Percentiles rank a stretch among this genome's conserved stretches.
phyloP scores from a whole-genome alignment of 1,140 invertebrate genomes.

The Lepidurus packardi region DNA sequence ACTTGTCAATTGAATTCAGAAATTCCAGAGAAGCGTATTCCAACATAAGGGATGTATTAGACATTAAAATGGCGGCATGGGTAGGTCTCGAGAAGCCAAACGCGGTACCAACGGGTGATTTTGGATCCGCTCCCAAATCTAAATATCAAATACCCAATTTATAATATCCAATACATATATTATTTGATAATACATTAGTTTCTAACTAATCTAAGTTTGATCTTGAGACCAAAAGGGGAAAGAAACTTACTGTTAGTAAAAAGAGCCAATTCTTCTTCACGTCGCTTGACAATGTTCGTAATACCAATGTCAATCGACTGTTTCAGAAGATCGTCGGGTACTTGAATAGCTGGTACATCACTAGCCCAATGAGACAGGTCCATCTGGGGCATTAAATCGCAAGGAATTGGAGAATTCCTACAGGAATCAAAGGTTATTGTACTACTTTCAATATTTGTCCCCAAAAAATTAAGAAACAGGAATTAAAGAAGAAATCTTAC shows the following conservation, averaged over 20 bases:
- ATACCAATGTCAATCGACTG: constrained; percentile 31
- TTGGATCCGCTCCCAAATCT: constrained; percentile 71
- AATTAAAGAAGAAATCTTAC: constrained; percentile 25
- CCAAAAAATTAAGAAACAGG: too few relatives aligned
- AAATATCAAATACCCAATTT: too few relatives aligned
- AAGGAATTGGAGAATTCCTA: constrained; percentile 38
- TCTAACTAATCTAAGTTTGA: neutral
- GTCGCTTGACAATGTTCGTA: constrained; percentile 23
- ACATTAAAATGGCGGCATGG: constrained; percentile 67
- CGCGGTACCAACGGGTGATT: constrained; percentile 75
- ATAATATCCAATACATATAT: too few relatives aligned
- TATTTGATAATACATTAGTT: neutral
- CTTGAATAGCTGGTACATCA: constrained; percentile 36
- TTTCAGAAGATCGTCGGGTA: constrained; percentile 34
- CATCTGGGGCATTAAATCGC: constrained; percentile 38
- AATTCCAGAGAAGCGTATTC: constrained; percentile 82
- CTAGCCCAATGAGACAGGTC: constrained; percentile 40
- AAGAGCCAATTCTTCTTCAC: constrained; percentile 27
- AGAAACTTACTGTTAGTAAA: constrained; percentile 33
- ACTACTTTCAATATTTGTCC: constrained; percentile 22
- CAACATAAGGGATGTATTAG: constrained; percentile 79
- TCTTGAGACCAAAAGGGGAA: constrained; percentile 5
- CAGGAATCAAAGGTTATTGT: neutral
- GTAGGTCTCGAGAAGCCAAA: constrained; percentile 84
- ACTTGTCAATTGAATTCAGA: constrained; percentile 59